Base-by-base conservation (phyloP, 2,888 invertebrate species). In the Pomacea canaliculata region DNA sequence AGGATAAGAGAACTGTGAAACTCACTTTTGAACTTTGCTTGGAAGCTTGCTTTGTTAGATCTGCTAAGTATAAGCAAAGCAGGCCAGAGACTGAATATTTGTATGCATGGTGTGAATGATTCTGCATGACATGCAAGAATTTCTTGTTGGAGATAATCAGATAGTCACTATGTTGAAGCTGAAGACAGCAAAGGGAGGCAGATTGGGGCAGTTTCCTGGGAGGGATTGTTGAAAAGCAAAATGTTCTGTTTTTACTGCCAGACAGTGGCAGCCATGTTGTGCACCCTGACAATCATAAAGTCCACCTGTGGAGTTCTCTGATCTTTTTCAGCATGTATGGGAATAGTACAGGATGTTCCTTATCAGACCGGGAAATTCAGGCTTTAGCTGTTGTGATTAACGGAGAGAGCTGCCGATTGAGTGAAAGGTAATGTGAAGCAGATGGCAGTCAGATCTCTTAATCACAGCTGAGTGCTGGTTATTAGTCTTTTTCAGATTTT, bases 311-410 rank as follows among this genome's bases (percentile, higher is more conserved):
- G 37, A 68, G 68, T 68, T 68, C 68, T 68, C 23, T 68, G 23
- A 60, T 74, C 74, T 74, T 74, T 74, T 74, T 68, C 74, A 74
- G 74, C 62, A 68, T 74, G 67, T 69, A 67, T 69, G 69, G 74
- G 69, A 74, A 69, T 74, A 74, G 62, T 48, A 68, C 74, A 68
- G 74, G 69, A 69, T 74, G 69, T 74, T 74, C 74, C 74, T 60
- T 74, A 74, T 74, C 74, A 67, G 74, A 74, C 69, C 74, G 68
- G 74, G 74, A 74, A 74, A 74, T 74, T 74, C 74, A 74, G 74
- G 74, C 74, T 69, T 74, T 74, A 74, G 74, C 74, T 37, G 74
- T 74, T 74, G 74, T 69, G 59, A 74, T 74, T 27, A 74, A 74
- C 63, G 74, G 74, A 74, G 69, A 74, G 48, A 60, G 69, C 74